Base-by-base conservation (phyloP, 1,140 invertebrate species). In the Drosophila nasuta region DNA sequence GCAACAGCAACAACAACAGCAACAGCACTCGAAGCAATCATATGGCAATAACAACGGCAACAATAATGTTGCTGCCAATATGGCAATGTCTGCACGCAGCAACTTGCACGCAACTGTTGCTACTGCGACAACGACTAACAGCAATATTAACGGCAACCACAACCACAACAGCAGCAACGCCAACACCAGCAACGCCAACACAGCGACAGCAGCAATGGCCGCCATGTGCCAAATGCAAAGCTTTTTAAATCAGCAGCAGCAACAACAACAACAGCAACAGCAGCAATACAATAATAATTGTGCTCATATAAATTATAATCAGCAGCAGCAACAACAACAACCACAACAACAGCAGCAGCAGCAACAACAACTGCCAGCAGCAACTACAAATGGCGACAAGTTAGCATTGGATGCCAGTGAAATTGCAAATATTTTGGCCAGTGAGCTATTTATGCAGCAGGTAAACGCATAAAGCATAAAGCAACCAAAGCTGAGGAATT, bases 401-500 rank as follows among this genome's bases (percentile, higher is more conserved):
- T 91, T 91, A 67, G 93, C 93, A 92, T 95, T 96, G 93, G 96
- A 96, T 94, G 95, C 96, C 79, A 94, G 95, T 93, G 96, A 96
- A 93, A 95, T 96, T 92, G 95, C 96, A 68, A 96, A 95, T 93
- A 95, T 96, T 93, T 94, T 96, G 79, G 96, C 96, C 81, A 96
- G 95, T 92, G 96, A 96, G 94, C 94, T 96, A 92, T 95, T 96
- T 93, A 96, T 95, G 93, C 96, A 96, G 86, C 94, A 95, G 95
- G 95, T 96, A 25, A 25, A 95, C 77, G n/a, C 45, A 49, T 49
- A 25, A 46, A 13, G 5, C 48, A 25, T 25, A 4, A 15, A 25
- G 0, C 20, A 25, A 25, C 20, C 20, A 0, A 0, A 25, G 20
- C 20, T 25, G 4, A 25, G 4, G 20, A 25, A 43, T 13, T 13